A percentile compares a stretch with the other conserved stretches of the same genome.
Evolutionary conservation across 2,797 vertebrate genomes (phyloP).

Genomic region (Ctenopoma kingsleyae): DNA sequence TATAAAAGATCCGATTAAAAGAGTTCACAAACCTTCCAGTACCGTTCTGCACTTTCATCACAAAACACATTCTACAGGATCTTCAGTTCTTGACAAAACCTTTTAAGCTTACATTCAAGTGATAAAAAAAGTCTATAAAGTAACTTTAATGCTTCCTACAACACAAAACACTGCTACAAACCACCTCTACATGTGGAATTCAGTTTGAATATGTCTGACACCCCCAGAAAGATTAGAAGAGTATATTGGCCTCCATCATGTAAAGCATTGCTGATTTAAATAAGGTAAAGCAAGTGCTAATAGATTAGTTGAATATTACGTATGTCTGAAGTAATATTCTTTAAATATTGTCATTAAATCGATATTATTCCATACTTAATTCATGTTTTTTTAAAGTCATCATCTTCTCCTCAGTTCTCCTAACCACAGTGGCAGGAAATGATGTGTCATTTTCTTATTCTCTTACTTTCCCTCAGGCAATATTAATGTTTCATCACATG

Average conservation of each 20-base stretch:
- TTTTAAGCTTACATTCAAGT: no score
- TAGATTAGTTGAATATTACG: background rate
- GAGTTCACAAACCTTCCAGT: no score
- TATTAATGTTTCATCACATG: conserved; percentile 60
- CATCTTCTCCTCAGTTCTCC: conserved; percentile 26
- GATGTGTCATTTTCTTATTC: conserved; percentile 41
- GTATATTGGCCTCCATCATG: background rate
- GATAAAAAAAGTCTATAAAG: no score
- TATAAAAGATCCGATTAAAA: no score
- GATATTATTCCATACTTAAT: conserved; percentile 45
- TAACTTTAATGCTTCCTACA: no score
- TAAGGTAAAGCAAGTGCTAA: conserved; percentile 5
- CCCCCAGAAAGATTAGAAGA: no score
- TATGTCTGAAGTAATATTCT: background rate
- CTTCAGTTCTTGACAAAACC: no score
- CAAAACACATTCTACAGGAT: no score
- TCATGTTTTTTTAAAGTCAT: conserved; percentile 51
- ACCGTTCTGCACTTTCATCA: no score
- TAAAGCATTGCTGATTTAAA: background rate
- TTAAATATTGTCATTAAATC: conserved; percentile 35
- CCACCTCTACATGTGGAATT: no score
- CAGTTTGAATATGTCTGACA: no score
- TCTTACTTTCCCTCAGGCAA: conserved; percentile 12
- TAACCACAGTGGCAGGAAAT: conserved; percentile 52
- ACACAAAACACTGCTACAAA: no score